Conservation (phyloP, 2,888 invertebrate genomes). For the Eristalis arbustorum region DNA sequence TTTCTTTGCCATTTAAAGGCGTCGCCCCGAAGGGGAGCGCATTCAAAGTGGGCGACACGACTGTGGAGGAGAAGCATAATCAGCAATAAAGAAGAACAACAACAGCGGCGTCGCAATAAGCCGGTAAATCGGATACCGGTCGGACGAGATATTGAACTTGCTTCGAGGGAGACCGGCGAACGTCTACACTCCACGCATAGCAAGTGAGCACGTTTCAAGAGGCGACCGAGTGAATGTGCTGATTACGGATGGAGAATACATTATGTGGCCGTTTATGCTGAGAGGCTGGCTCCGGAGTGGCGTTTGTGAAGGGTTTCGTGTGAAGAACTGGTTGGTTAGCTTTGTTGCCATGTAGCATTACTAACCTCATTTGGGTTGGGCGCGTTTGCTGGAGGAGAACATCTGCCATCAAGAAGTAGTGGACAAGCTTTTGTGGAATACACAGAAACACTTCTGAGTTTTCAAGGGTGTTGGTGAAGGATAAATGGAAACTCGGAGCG, state of each 20-base stretch:
- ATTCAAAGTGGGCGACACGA: slow-evolving; percentile 30
- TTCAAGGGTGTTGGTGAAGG: too few species aligned
- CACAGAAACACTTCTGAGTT: too few species aligned
- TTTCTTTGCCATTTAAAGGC: slow-evolving; percentile 28
- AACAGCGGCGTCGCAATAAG: background rate
- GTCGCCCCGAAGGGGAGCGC: slow-evolving; percentile 3
- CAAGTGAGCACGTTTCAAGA: slow-evolving; percentile 8
- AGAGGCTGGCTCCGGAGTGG: background rate
- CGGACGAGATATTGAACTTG: slow-evolving; percentile 35
- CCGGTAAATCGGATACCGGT: slow-evolving; percentile 42
- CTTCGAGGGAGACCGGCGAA: background rate
- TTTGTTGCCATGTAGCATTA: background rate
- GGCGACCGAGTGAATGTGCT: background rate
- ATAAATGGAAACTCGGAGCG: too few species aligned
- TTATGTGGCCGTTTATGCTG: background rate
- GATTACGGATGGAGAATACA: background rate
- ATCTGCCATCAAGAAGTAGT: too few species aligned
- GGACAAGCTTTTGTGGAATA: too few species aligned
- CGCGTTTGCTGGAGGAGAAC: background rate
- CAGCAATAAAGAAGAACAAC: background rate
- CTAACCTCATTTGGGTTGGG: background rate
- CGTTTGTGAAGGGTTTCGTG: background rate
- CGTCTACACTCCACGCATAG: background rate
- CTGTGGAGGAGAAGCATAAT: background rate
- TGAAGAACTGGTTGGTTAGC: background rate